phyloP scores from a whole-genome alignment of 2,113 vertebrate species.

The Vimba vimba region DNA sequence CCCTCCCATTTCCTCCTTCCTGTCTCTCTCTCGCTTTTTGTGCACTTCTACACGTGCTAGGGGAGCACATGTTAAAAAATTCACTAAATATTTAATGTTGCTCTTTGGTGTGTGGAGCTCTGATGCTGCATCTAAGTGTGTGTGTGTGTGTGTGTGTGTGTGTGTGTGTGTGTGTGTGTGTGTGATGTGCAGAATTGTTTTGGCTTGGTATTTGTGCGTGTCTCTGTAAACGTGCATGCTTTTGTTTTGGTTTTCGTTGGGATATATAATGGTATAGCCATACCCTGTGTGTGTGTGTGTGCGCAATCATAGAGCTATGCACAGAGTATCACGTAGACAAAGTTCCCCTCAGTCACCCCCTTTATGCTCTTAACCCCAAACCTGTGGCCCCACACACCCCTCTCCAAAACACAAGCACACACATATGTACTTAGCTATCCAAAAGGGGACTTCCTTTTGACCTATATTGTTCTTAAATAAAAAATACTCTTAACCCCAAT shows the following conservation, averaged over 20 bases:
- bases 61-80: constrained; percentile 77
- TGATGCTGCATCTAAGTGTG: constrained; percentile 11
- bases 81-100: constrained; percentile 78
- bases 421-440: not conserved
- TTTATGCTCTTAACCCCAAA: constrained; percentile 11
- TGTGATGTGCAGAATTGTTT: constrained; percentile 34
- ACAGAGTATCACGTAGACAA: constrained; percentile 51
- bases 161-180: constrained; percentile 15
- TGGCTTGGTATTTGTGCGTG: constrained; percentile 21
- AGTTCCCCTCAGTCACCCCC: constrained; percentile 35
- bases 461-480: not conserved
- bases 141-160: constrained; percentile 31
- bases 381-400: not conserved
- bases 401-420: not conserved
- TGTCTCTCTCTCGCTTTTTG: constrained; percentile 51
- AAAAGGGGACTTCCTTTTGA: not conserved
- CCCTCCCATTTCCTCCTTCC: constrained; percentile 53
- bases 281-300: constrained; percentile 3
- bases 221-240: not conserved
- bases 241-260: constrained; percentile 27
- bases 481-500: not conserved
- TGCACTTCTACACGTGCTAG: constrained; percentile 69
- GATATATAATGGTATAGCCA: not conserved
- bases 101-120: constrained; percentile 53
- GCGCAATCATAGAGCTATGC: constrained; percentile 8